phyloP scores from a whole-genome alignment of 2,888 invertebrate species.

The Molanna angustata region DNA sequence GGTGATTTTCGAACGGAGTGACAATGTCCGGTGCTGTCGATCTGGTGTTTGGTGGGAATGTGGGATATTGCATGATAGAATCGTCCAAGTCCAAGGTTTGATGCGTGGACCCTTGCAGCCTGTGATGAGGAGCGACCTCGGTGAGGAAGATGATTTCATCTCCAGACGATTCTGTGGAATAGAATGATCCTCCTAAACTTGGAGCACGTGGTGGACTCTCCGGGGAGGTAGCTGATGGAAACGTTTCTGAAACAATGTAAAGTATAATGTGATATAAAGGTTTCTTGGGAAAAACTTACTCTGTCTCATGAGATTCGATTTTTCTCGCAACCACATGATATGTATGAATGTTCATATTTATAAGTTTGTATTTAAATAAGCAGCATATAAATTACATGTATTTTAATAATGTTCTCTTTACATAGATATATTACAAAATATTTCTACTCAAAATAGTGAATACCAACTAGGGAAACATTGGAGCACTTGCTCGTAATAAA shows the following conservation, averaged over 20 bases:
- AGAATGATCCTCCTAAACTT: not conserved
- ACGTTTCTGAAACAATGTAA: conserved; percentile 17
- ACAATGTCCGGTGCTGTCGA: not conserved
- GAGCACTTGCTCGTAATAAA: too few relatives aligned
- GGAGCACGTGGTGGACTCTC: conserved; percentile 1
- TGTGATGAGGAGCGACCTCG: conserved; percentile 1
- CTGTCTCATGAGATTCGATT: too few relatives aligned
- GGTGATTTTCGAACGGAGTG: not conserved
- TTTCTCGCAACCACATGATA: too few relatives aligned
- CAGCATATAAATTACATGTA: too few relatives aligned
- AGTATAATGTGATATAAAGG: too few relatives aligned
- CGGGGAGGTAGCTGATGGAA: conserved; percentile 7
- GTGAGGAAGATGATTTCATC: conserved; percentile 18
- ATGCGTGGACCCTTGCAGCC: not conserved
- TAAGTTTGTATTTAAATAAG: too few relatives aligned
- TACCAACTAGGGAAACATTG: too few relatives aligned
- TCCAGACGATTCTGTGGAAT: conserved; percentile 6
- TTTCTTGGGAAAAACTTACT: not conserved
- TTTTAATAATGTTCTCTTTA: too few relatives aligned
- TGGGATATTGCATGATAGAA: not conserved
- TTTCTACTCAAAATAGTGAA: too few relatives aligned
- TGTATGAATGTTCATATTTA: too few relatives aligned
- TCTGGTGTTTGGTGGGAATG: not conserved
- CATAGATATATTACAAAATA: too few relatives aligned
- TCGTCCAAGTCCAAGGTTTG: conserved; percentile 5